Evolutionary conservation across 2,888 invertebrate species (phyloP), one percentile per base, ranked within the genome.

Genomic region (Rhodophaea formosa): DNA sequence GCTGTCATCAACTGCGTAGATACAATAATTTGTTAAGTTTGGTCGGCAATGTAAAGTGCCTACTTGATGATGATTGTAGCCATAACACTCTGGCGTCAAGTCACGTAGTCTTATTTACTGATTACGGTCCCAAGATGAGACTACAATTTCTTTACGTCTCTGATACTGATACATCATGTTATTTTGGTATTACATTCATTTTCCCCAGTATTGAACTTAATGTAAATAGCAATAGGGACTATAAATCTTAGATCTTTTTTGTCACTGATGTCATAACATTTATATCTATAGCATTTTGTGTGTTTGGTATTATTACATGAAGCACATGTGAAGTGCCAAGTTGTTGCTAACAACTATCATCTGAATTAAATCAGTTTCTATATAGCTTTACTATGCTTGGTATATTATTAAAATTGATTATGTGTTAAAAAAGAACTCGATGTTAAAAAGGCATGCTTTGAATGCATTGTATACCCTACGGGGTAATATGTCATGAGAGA

Each of bases 21-120:
- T 12, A 10, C 10, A 10, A 29, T 56, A 14, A 49, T 32, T 17
- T 39, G n/a, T 23, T 2, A 23, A 23, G 15, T 15, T 56, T 53
- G 35, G 14, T 42, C 12, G 30, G 53, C 16, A 54, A 8, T 32
- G 8, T 8, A 15, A 44, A 30, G 30, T 45, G 29, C 10, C 8
- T 30, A 53, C 53, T 54, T 54, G 44, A 43, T 17, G 53, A 53
- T 54, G 44, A 54, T 54, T 54, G 54, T 54, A 45, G 54, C 54
- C 54, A 54, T 54, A 54, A 45, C 16, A 44, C 44, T 54, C 8
- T 42, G 30, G 12, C 54, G 32, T 60, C 53, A 53, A 61, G 57
- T 61, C 59, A 59, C 54, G 54, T 54, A 54, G 53, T 29, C 53
- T 43, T 43, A 53, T 46, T 32, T 53, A 12, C 23, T 58, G 12